Evolutionary conservation across 1,140 invertebrate species (phyloP), one percentile per base, ranked within the genome.

Genomic region (Hydropsyche tenuis): DNA sequence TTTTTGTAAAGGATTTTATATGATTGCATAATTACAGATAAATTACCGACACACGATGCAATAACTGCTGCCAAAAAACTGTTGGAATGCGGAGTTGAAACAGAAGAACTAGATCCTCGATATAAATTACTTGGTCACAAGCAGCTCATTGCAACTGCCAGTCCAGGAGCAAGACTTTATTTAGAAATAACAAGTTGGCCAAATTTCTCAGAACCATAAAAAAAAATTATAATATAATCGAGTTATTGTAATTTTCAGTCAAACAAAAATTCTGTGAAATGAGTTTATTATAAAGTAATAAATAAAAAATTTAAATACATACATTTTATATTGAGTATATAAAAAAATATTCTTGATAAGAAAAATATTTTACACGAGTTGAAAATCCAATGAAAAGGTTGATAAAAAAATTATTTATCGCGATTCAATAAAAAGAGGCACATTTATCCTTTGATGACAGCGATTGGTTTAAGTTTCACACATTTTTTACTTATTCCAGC

Each of bases 401-500:
- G n/a, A n/a, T n/a, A n/a, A 37, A 37, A 4, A 4, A 5, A 51
- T 51, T 51, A 20, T 16, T 4, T 14, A 51, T 51, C 18, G 14
- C 42, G 14, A 16, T 51, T 51, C 4, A 5, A 51, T 5, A 4
- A 51, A 51, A 14, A 5, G 5, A 5, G 14, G 14, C 3, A 51
- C 2, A 12, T 45, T 56, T 85, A 95, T 75, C 98, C 98, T 86
- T 99, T 99, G 75, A 99, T 99, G 22, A 99, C 98, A 48, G 97
- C 98, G 81, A 99, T 98, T 1, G 98, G 98, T 79, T 96, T 88
- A 76, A 99, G 87, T 87, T 99, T 99, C 23, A 99, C 94, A 81
- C 94, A 94, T 82, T 99, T 99, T 80, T 96, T 96, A 79, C 96
- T 98, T 23, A 99, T 99, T 25, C 97, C 97, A 71, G 96, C 98